Base-by-base conservation (phyloP, 2,888 invertebrate genomes). In the Scaptodrosophila latifasciaeformis region DNA sequence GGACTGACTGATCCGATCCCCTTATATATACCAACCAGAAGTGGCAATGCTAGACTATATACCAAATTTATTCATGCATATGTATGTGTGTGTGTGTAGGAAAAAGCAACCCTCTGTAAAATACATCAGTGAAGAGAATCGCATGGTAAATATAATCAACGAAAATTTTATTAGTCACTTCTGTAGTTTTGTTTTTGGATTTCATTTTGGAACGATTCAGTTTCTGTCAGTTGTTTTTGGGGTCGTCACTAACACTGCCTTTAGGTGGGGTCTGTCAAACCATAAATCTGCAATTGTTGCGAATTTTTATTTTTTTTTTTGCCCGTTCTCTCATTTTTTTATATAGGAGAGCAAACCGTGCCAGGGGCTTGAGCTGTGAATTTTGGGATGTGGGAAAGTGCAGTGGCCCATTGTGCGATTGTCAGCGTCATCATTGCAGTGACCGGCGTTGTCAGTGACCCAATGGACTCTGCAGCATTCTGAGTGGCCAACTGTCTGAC, bases 131-230 rank as follows among this genome's bases (percentile, higher is more conserved):
- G n/a, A n/a, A n/a, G n/a, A n/a, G n/a, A n/a, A 71, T 77, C 71
- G 67, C 70, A 68, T 71, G 75, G 70, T 54, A 71, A 77, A 53
- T 74, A 77, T 68, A 67, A 52, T 62, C 45, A 62, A 58, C 52
- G 49, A 55, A 44, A 65, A 62, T 49, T 67, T 76, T 34, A 71
- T 71, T 77, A 57, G 68, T 71, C 68, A 77, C 70, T 77, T 67
- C 56, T 24, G 15, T 17, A 30, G 43, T 45, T 48, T 42, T 12
- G 42, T 53, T 48, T 19, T 17, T 51, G 48, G n/a, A 49, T 44
- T 46, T 15, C 17, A 44, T 52, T 48, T 24, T 37, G 12, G 34
- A 30, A 39, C 44, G 48, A 34, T 44, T 49, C 46, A 15, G 40
- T 49, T 39, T 24, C n/a, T n/a, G n/a, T n/a, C n/a, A n/a, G n/a